phyloP scores from a whole-genome alignment of 2,888 invertebrate species.

The Lapara coniferarum region DNA sequence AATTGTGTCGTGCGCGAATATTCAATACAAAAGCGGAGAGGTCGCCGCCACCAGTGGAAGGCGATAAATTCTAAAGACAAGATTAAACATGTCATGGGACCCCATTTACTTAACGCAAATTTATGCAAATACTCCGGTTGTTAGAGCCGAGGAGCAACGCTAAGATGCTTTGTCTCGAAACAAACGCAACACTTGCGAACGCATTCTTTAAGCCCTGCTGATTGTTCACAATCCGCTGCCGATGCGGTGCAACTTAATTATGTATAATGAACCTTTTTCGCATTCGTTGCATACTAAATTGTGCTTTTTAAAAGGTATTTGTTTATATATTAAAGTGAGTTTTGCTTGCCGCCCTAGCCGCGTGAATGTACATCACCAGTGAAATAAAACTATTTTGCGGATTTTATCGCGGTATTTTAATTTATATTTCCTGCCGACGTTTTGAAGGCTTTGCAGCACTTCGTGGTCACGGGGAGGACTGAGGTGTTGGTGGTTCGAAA shows the following conservation, averaged over 20 bases:
- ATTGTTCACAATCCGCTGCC: not conserved
- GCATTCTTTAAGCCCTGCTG: constrained; percentile 12
- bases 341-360: too few species aligned
- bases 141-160: constrained; percentile 55
- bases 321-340: not conserved
- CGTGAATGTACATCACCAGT: too few species aligned
- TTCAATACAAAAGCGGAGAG: constrained; percentile 68
- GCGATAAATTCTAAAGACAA: constrained; percentile 81
- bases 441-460: too few species aligned
- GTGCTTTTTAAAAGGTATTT: not conserved
- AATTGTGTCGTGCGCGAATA: constrained; percentile 62
- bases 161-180: constrained; percentile 27
- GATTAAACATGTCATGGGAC: constrained; percentile 82
- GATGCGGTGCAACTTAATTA: not conserved
- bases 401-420: too few species aligned
- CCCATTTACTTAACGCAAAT: constrained; percentile 83
- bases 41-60: constrained; percentile 65
- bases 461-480: too few species aligned
- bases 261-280: constrained; percentile 4
- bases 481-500: too few species aligned
- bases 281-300: not conserved
- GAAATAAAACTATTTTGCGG: too few species aligned
- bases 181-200: constrained; percentile 4
- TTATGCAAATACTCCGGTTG: constrained; percentile 79
- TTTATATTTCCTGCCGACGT: too few species aligned